Percentiles rank a stretch among this genome's conserved stretches.
Conservation (phyloP, 1,140 invertebrate species). For the Hycleus phaleratus region DNA sequence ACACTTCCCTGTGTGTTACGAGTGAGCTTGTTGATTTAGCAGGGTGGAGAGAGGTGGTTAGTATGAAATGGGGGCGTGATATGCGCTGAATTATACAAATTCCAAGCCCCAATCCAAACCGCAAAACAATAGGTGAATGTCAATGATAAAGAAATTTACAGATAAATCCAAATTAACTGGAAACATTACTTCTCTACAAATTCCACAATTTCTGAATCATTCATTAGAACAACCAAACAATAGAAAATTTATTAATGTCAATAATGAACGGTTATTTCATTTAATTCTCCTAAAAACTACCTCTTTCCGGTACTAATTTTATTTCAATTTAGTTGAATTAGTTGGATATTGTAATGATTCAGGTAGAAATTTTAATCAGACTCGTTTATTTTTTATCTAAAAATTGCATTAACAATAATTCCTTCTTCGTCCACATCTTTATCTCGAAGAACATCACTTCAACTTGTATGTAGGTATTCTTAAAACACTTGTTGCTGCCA, state of each 20-base stretch:
- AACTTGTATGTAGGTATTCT: conserved; percentile 10
- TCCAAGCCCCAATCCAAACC: conserved; percentile 9
- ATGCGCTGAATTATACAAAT: conserved; percentile 23
- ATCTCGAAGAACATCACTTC: too few species aligned
- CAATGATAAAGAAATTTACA: not conserved
- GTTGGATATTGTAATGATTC: too few species aligned
- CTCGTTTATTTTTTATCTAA: not conserved
- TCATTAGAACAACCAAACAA: too few species aligned
- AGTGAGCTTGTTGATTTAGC: conserved; percentile 20
- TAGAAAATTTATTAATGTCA: too few species aligned
- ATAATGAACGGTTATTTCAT: too few species aligned
- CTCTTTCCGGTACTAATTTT: too few species aligned
- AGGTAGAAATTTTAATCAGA: too few species aligned
- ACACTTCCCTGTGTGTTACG: conserved; percentile 18
- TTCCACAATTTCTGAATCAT: too few species aligned
- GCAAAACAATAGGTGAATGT: conserved; percentile 9
- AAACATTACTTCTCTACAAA: not conserved
- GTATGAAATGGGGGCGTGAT: conserved; percentile 13
- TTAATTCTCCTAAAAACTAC: too few species aligned
- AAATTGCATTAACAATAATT: conserved; percentile 13
- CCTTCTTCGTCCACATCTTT: not conserved
- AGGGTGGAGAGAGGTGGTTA: conserved; percentile 16
- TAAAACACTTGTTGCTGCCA: conserved; percentile 26
- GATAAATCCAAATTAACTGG: too few species aligned
- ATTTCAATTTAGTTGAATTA: too few species aligned